Evolutionary conservation across 2,888 invertebrate genomes (phyloP).

Genomic region (Hydroisotoma schaefferi): DNA sequence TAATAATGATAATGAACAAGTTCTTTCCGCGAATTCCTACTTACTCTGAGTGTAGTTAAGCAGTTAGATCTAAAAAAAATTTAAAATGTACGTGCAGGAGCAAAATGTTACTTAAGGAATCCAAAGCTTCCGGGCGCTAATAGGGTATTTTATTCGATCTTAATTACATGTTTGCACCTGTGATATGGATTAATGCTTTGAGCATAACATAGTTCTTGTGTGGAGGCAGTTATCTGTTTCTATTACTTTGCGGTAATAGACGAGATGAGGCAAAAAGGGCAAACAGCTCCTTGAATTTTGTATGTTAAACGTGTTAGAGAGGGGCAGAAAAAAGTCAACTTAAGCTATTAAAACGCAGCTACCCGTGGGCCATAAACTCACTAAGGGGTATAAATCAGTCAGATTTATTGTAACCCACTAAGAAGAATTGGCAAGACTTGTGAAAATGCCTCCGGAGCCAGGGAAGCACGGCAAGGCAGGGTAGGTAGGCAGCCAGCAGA

Average conservation of each 20-base stretch:
- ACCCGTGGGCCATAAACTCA: slow-evolving; percentile 28
- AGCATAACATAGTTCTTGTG: background rate
- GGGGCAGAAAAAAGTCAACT: slow-evolving; percentile 13
- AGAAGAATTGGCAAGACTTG: slow-evolving; percentile 13
- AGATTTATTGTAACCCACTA: slow-evolving; percentile 29
- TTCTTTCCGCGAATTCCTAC: too few relatives aligned
- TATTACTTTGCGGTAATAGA: background rate
- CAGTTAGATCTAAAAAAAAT: too few relatives aligned
- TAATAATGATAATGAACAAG: too few relatives aligned
- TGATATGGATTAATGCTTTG: slow-evolving; percentile 19
- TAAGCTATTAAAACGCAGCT: slow-evolving; percentile 20
- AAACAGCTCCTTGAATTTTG: slow-evolving; percentile 31
- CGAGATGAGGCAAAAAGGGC: slow-evolving; percentile 10
- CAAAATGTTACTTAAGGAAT: too few relatives aligned
- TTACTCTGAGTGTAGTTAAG: too few relatives aligned
- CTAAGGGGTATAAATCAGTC: slow-evolving; percentile 28
- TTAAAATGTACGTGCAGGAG: too few relatives aligned
- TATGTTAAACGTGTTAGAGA: slow-evolving; percentile 24
- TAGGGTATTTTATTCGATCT: slow-evolving; percentile 29
- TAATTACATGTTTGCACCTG: slow-evolving; percentile 44
- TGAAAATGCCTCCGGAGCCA: background rate
- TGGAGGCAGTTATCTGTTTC: background rate
- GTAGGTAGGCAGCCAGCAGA: too few relatives aligned
- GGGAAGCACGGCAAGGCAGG: too few relatives aligned
- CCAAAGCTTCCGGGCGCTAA: slow-evolving; percentile 27